Conservation (phyloP, 2,797 vertebrate genomes). For the Galaxias olidus region DNA sequence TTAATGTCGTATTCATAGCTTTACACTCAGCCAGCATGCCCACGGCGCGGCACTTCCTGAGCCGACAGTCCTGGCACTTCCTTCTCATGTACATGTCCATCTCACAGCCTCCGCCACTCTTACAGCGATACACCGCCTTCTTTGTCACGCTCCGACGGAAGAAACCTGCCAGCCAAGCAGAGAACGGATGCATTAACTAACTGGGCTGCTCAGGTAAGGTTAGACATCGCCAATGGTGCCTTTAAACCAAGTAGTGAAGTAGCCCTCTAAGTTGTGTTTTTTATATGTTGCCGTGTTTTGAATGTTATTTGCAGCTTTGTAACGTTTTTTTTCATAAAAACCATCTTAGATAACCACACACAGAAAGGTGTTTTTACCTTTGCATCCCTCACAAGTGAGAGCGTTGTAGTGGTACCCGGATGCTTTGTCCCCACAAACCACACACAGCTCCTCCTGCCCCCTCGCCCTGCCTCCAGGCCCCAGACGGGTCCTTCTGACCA, state of each 20-base stretch:
- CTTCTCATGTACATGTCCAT: slow-evolving; percentile 98
- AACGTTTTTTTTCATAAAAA: background rate
- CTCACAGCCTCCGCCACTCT: slow-evolving; percentile 91
- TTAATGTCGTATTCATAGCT: slow-evolving; percentile 27
- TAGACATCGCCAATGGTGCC: no score
- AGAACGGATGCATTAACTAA: background rate
- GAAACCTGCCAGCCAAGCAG: slow-evolving; percentile 74
- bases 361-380: slow-evolving; percentile 75
- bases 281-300: no score
- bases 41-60: slow-evolving; percentile 92
- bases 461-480: slow-evolving; percentile 75
- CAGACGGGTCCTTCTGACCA: slow-evolving; percentile 77
- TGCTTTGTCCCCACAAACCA: slow-evolving; percentile 93
- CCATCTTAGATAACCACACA: background rate
- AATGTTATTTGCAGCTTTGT: no score
- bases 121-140: slow-evolving; percentile 91
- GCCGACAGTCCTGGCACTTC: slow-evolving; percentile 92
- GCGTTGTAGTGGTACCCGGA: slow-evolving; percentile 96
- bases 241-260: no score
- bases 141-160: slow-evolving; percentile 92
- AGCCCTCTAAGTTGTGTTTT: no score
- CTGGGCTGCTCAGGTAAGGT: no score
- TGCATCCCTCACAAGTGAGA: slow-evolving; percentile 94
- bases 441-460: slow-evolving; percentile 90
- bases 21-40: slow-evolving; percentile 95